Evolutionary conservation across 2,113 vertebrate species (phyloP), one percentile per base, ranked within the genome.

Genomic region (Mungos mungo): DNA sequence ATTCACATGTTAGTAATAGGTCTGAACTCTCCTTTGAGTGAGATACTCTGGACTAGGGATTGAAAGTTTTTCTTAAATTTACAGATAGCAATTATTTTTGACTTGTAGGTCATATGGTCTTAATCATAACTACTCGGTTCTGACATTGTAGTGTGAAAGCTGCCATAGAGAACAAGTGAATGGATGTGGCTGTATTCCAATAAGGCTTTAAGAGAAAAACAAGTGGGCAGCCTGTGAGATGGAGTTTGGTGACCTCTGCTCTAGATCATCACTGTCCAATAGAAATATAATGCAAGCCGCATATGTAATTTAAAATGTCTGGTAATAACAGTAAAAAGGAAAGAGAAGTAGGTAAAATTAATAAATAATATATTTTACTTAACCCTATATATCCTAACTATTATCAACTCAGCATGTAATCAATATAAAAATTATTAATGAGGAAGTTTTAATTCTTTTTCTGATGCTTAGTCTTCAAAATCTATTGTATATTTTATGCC

Each of bases 171-270:
- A 76, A 45, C 65, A 90, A 88, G 45, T 60, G 23, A 63, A 29
- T 85, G 31, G 65, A 31, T 93, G 35, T 90, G n/a, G 11, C n/a
- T 69, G 57, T 76, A 54, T 76, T 95, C 38, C 82, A 80, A 14
- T 94, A 85, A 92, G 88, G 87, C 38, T 82, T 93, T 74, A 91
- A 77, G n/a, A 76, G 41, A 95, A 95, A 47, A 87, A 60, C 18
- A 69, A 12, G 27, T 86, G 65, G 21, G 31, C 33, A 81, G 18
- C 33, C 19, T 74, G 4, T 41, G 54, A 5, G n/a, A 63, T 29
- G 16, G 90, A 81, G 38, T 93, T 93, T 86, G 60, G 25, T 77
- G 41, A 60, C 11, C 45, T 25, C 65, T 80, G 47, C n/a, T 83
- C 33, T 74, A 94, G 41, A 74, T 5, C 41, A 83, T 10, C 33